These are phyloP conservation scores for Notothenia rossii DNA, from an alignment of 2,113 vertebrate genomes.

Conservation along the genomic window DNA sequence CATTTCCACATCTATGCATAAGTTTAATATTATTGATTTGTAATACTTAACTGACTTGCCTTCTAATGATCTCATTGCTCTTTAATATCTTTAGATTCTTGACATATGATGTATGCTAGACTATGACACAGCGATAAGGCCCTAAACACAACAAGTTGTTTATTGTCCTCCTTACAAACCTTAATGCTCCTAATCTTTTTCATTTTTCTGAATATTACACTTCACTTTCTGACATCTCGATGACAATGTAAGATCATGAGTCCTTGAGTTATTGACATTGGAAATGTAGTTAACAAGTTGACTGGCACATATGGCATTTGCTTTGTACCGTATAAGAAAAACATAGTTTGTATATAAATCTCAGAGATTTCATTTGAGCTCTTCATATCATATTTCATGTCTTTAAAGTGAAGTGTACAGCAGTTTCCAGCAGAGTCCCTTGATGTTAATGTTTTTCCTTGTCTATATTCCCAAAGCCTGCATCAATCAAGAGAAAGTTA, in stretches of 20 bases:
- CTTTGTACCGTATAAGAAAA: slow-evolving; percentile 5
- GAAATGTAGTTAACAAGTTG: neutral
- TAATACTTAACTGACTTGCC: neutral
- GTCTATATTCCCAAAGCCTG: slow-evolving; percentile 53
- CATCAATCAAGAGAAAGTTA: slow-evolving; percentile 79
- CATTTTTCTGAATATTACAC: neutral
- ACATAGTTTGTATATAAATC: slow-evolving; percentile 3
- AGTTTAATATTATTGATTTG: neutral
- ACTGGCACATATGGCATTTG: neutral
- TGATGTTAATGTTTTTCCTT: slow-evolving; percentile 65
- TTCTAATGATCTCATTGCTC: neutral
- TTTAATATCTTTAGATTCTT: neutral
- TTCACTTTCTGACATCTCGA: neutral
- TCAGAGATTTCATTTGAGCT: slow-evolving; percentile 35
- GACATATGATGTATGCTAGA: neutral
- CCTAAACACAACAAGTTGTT: neutral
- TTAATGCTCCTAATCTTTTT: neutral
- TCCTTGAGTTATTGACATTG: neutral
- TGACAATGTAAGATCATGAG: slow-evolving; percentile 11
- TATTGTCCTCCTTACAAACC: neutral
- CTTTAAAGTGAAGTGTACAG: slow-evolving; percentile 37
- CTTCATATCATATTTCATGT: slow-evolving; percentile 57
- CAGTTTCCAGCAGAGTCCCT: slow-evolving; percentile 29
- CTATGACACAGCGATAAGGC: neutral
- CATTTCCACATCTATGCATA: neutral